A percentile compares a stretch with the other conserved stretches of the same genome.
phyloP scores from a whole-genome alignment of 2,888 invertebrate genomes.

The Phlogophora meticulosa region DNA sequence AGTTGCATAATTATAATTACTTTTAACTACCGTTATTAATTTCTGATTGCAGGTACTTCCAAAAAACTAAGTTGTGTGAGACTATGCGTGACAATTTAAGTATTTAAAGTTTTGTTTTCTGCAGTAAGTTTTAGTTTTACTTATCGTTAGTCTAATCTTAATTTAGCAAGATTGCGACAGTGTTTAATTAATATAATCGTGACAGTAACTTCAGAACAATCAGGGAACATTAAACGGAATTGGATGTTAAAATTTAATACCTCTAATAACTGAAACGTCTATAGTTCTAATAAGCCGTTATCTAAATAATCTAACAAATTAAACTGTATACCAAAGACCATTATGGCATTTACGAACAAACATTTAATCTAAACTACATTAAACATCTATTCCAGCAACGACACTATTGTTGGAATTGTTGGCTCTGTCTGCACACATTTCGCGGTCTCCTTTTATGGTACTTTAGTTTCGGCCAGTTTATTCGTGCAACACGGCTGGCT shows the following conservation, averaged over 20 bases:
- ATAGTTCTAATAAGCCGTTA: constrained; percentile 34
- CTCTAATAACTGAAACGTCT: constrained; percentile 16
- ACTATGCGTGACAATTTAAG: no score
- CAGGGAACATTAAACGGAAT: constrained; percentile 21
- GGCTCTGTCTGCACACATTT: constrained; percentile 66
- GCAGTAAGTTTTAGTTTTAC: not conserved
- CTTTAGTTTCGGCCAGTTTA: constrained; percentile 78
- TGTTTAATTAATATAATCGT: constrained; percentile 14
- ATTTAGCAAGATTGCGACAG: not conserved
- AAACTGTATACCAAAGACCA: constrained; percentile 21
- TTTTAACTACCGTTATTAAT: no score
- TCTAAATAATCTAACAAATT: constrained; percentile 43
- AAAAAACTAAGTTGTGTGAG: no score
- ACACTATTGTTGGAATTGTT: constrained; percentile 65
- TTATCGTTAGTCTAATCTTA: no score
- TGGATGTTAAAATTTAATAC: constrained; percentile 39
- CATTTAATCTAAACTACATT: constrained; percentile 70
- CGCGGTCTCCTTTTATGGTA: constrained; percentile 79
- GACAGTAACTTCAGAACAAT: constrained; percentile 39
- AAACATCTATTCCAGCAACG: constrained; percentile 66
- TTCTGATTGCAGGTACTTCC: no score
- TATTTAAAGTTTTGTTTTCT: not conserved
- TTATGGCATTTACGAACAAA: constrained; percentile 44
- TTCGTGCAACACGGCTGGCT: constrained; percentile 69
- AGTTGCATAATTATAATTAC: no score